Base-by-base conservation (phyloP, 2,797 vertebrate genomes). In the Podarcis siculus region DNA sequence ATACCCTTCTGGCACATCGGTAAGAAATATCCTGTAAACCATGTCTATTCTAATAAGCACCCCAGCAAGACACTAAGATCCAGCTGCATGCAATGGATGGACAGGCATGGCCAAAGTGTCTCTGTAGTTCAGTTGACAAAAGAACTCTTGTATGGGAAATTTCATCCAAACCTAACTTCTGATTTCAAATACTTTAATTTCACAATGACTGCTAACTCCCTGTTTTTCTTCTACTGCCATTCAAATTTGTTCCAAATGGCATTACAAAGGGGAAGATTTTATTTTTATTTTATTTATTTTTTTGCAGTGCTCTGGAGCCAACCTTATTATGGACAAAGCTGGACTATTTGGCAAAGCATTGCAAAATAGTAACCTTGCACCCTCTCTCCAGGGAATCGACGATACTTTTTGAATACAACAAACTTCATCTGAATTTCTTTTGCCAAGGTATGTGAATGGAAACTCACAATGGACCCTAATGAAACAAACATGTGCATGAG, bases 11-110 rank as follows among this genome's bases (percentile, higher is more conserved):
- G 27, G 10, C 42, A 35, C 5, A 39, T 17, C 75, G 32, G 49
- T 55, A 85, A 90, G 92, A 85, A 75, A 67, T 76, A 90, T 79
- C 30, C 3, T 66, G 71, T 58, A 78, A 15, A 71, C 81, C 67
- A 30, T 55, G 42, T 55, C 69, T 81, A 12, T 55, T 81, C 72
- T 81, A 79, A 89, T 79, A 89, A 67, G 39, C 42, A 37, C 32
- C 76, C 27, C 30, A 73, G 12, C n/a, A 75, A 87, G 30, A 8
- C 10, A 37, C 55, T 49, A 45, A 49, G 39, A 84, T 73, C 71
- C 55, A 79, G 37, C 55, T 71, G 45, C 37, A 61, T 12, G 0
- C 27, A 23, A 67, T 79, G 71, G 21, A 64, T 13, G 6, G 10
- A 76, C 19, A 73, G 30, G 23, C 5, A 61, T 35, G 7, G 17